Conservation (phyloP, 2,797 vertebrate genomes). For the Enteromius treurensis region DNA sequence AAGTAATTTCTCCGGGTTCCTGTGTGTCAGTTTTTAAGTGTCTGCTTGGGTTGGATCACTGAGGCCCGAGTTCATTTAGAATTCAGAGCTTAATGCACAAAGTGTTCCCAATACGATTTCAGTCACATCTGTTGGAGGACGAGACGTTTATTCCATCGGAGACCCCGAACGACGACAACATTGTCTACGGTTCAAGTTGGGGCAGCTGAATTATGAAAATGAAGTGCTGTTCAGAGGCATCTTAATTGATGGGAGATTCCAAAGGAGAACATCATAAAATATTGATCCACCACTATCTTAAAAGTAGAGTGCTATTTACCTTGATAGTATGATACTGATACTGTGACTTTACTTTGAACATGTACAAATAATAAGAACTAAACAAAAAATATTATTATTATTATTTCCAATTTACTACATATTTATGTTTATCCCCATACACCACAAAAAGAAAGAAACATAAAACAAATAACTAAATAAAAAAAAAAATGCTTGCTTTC, state of each 20-base stretch:
- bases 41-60: conserved; percentile 77
- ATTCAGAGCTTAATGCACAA: conserved; percentile 82
- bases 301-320: conserved; percentile 31
- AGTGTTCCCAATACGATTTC: conserved; percentile 77
- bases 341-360: neutral
- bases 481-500: neutral
- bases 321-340: neutral
- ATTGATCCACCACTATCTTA: conserved; percentile 69
- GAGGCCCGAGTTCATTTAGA: conserved; percentile 79
- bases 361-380: neutral
- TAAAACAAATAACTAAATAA: too few relatives aligned
- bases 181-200: conserved; percentile 63
- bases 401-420: neutral
- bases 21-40: conserved; percentile 81
- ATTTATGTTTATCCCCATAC: neutral
- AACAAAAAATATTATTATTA: neutral
- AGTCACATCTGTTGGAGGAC: conserved; percentile 84
- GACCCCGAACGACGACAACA: conserved; percentile 74
- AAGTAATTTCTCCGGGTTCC: conserved; percentile 87
- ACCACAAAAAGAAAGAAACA: neutral
- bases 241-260: conserved; percentile 77
- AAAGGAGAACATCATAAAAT: conserved; percentile 69
- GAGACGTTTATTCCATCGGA: conserved; percentile 74
- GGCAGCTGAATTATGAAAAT: conserved; percentile 84
- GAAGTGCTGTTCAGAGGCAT: conserved; percentile 79